Evolutionary conservation across 2,888 invertebrate genomes (phyloP).

Genomic region (Sturmia bella): DNA sequence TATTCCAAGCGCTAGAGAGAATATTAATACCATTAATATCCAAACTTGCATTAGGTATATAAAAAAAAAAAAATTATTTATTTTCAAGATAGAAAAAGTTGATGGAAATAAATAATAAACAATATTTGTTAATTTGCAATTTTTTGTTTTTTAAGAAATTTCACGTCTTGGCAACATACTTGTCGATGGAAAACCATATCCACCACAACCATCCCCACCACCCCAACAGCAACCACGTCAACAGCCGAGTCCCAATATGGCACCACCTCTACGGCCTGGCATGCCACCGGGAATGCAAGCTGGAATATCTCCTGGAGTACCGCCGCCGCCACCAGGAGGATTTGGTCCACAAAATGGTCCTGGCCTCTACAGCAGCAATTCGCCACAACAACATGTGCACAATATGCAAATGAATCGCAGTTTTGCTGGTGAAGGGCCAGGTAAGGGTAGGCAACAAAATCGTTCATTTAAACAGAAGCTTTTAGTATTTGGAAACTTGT

Average conservation of each 20-base stretch:
- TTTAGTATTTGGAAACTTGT: conserved; percentile 51
- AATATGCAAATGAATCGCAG: conserved; percentile 80
- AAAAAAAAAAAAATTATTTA: no score
- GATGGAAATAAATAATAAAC: no score
- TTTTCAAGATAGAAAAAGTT: no score
- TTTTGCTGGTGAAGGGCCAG: conserved; percentile 79
- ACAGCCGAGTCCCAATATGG: conserved; percentile 81
- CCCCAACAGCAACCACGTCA: conserved; percentile 75
- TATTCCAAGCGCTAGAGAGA: no score
- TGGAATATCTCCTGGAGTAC: conserved; percentile 79
- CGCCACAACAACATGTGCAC: conserved; percentile 79
- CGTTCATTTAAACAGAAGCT: conserved; percentile 65
- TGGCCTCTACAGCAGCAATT: conserved; percentile 80
- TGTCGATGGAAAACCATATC: conserved; percentile 91
- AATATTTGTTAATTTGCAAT: neutral
- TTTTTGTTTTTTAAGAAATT: conserved; percentile 83
- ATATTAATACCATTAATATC: no score
- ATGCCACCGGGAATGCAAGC: conserved; percentile 80
- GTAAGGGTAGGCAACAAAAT: conserved; percentile 75
- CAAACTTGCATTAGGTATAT: no score
- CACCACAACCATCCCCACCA: conserved; percentile 82
- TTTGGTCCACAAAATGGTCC: conserved; percentile 80
- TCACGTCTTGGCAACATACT: conserved; percentile 90
- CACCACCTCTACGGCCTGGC: conserved; percentile 80
- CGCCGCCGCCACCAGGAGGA: conserved; percentile 75